Conservation (phyloP, 1,140 invertebrate species). For the Lithobius niger region DNA sequence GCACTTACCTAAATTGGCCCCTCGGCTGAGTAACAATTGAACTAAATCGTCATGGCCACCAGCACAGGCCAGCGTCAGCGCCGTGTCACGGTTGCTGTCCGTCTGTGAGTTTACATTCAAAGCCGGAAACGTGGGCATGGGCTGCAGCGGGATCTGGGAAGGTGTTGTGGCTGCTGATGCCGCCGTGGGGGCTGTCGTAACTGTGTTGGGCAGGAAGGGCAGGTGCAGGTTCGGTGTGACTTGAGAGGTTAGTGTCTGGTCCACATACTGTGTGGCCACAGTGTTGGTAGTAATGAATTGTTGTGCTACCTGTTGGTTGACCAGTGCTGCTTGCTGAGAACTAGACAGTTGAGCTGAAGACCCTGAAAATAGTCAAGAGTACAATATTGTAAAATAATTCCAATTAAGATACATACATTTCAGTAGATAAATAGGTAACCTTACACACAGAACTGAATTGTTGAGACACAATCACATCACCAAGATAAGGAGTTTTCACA, state of each 20-base stretch:
- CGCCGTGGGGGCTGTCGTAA: conserved; percentile 4
- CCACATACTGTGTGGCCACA: conserved; percentile 11
- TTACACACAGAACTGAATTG: no score
- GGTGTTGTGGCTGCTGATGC: not conserved
- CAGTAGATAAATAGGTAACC: no score
- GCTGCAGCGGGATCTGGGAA: conserved; percentile 3
- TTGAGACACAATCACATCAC: no score
- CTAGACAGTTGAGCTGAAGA: conserved; percentile 14
- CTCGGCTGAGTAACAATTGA: conserved; percentile 71
- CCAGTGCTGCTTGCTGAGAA: conserved; percentile 8
- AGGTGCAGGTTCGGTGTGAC: conserved; percentile 9
- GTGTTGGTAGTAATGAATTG: conserved; percentile 5
- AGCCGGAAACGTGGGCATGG: conserved; percentile 16
- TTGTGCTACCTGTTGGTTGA: conserved; percentile 4
- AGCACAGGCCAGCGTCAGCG: conserved; percentile 89
- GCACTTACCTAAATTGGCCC: conserved; percentile 68
- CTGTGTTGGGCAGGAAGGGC: conserved; percentile 21
- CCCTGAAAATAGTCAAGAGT: conserved; percentile 10
- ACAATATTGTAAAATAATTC: conserved; percentile 4
- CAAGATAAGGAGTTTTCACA: no score
- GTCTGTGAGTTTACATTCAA: conserved; percentile 88
- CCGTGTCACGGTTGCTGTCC: conserved; percentile 96
- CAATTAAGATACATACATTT: no score
- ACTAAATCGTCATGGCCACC: conserved; percentile 94
- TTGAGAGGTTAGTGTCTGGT: conserved; percentile 12